These are phyloP conservation scores for Antheraea assamensis DNA, from an alignment of 2,888 invertebrate genomes.

Conservation along the genomic window DNA sequence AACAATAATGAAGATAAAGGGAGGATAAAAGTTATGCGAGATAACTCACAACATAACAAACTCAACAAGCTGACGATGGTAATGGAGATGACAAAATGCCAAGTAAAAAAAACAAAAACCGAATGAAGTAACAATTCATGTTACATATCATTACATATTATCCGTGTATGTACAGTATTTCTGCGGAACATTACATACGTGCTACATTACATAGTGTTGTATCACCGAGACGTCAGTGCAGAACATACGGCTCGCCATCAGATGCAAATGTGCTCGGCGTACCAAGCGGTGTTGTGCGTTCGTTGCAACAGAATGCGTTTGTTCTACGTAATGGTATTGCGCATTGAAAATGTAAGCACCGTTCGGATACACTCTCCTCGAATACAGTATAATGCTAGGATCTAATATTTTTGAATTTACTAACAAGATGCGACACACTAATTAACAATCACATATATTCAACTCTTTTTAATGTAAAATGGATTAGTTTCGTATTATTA, in stretches of 20 bases:
- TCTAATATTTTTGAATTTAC: neutral
- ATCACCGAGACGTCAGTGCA: conserved; percentile 43
- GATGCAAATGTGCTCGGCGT: conserved; percentile 47
- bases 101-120: too few species aligned
- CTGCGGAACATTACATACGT: neutral
- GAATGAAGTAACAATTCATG: too few species aligned
- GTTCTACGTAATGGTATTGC: conserved; percentile 18
- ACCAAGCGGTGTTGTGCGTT: conserved; percentile 32
- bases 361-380: neutral
- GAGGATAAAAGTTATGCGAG: too few species aligned
- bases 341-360: neutral
- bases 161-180: neutral
- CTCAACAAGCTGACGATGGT: too few species aligned
- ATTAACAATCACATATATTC: neutral
- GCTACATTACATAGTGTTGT: conserved; percentile 35
- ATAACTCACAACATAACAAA: too few species aligned
- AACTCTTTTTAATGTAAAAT: neutral
- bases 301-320: conserved; percentile 25
- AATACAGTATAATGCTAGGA: neutral
- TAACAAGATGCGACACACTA: neutral
- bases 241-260: conserved; percentile 33
- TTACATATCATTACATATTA: neutral
- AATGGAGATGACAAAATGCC: too few species aligned
- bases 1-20: too few species aligned
- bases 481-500: neutral